Conservation (phyloP, 2,888 invertebrate genomes). For the Protophormia terraenovae region DNA sequence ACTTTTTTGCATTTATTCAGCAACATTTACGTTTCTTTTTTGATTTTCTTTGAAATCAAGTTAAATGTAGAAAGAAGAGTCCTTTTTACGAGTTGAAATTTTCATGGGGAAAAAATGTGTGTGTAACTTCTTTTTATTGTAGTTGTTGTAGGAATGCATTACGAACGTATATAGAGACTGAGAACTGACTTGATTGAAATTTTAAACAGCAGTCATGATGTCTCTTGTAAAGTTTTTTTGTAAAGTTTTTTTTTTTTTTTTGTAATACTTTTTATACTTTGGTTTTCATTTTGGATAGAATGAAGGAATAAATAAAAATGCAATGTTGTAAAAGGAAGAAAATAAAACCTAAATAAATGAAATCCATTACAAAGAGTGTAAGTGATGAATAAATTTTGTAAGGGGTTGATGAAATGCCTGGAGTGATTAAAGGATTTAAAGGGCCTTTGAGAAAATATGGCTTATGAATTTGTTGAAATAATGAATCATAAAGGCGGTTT, state of each 20-base stretch:
- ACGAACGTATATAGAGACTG: constrained; percentile 32
- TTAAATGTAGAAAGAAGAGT: constrained; percentile 48
- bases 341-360: constrained; percentile 18
- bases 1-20: constrained; percentile 22
- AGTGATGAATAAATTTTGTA: constrained; percentile 57
- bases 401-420: neutral
- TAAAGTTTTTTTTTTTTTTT: constrained; percentile 2
- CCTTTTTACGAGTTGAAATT: constrained; percentile 47
- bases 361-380: constrained; percentile 50
- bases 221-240: no score
- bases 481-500: no score
- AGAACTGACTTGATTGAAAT: constrained; percentile 63
- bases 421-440: accelerated
- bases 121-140: neutral
- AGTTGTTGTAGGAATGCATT: constrained; percentile 55
- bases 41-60: constrained; percentile 43
- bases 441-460: constrained; percentile 38
- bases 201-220: constrained; percentile 64
- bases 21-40: constrained; percentile 17
- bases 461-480: no score
- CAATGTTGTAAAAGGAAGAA: constrained; percentile 35
- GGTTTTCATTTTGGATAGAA: constrained; percentile 11
- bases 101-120: constrained; percentile 6
- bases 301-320: constrained; percentile 60
- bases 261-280: no score